Evolutionary conservation across 2,797 vertebrate genomes (phyloP).

Genomic region (Coranthus polyacanthus): DNA sequence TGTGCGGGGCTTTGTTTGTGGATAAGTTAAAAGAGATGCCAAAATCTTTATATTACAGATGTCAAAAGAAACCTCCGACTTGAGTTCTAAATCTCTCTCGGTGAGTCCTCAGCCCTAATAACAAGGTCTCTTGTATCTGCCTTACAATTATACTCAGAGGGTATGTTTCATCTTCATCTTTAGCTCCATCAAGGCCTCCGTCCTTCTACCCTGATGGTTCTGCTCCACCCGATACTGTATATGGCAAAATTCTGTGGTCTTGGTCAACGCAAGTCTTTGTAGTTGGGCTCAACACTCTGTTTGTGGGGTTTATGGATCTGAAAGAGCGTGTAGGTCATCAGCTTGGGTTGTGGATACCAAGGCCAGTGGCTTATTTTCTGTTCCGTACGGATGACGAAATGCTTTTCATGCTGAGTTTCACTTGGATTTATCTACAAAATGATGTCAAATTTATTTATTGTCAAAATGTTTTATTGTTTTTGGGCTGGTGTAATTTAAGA

Average conservation of each 20-base stretch:
- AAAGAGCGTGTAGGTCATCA: not conserved
- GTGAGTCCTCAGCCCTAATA: constrained; percentile 57
- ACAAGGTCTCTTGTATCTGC: constrained; percentile 55
- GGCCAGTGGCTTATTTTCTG: constrained; percentile 5
- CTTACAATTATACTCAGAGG: constrained; percentile 65
- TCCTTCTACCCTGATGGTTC: constrained; percentile 48
- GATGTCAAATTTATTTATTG: constrained; percentile 9
- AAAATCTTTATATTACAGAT: constrained; percentile 24
- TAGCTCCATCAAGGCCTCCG: constrained; percentile 41
- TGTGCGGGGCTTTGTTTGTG: not conserved
- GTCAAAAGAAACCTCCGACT: constrained; percentile 41
- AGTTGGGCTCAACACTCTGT: constrained; percentile 47
- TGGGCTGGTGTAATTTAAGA: no score
- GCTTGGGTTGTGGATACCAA: constrained; percentile 3
- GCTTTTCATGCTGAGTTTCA: constrained; percentile 8
- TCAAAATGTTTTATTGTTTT: not conserved
- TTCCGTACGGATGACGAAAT: not conserved
- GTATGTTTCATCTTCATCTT: constrained; percentile 58
- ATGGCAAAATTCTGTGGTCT: constrained; percentile 54
- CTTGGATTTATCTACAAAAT: not conserved
- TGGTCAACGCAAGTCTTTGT: constrained; percentile 53
- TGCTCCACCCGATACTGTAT: constrained; percentile 48
- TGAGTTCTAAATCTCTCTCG: constrained; percentile 23
- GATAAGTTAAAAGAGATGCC: not conserved
- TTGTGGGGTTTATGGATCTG: constrained; percentile 19